phyloP scores from a whole-genome alignment of 2,888 invertebrate genomes.

The Thecophora atra region DNA sequence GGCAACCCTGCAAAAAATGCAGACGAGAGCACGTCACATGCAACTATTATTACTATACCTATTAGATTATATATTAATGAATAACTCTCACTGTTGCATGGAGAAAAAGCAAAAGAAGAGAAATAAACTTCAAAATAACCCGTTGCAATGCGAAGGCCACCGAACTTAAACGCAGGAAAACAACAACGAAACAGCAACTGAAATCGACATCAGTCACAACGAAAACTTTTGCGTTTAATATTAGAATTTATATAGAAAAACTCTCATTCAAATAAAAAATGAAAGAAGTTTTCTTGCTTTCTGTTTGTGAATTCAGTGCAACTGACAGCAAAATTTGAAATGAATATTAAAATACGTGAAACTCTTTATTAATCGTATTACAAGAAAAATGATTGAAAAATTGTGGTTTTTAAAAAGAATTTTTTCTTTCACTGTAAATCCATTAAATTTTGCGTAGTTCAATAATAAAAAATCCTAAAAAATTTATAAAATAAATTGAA shows the following conservation, averaged over 20 bases:
- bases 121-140: neutral
- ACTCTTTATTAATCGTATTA: neutral
- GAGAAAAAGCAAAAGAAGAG: neutral
- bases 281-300: neutral
- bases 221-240: neutral
- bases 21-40: conserved; percentile 21
- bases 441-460: no score
- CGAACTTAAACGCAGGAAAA: neutral
- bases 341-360: neutral
- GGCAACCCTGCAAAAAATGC: neutral
- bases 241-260: conserved; percentile 1
- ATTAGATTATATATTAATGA: no score
- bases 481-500: no score
- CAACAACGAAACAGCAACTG: conserved; percentile 1
- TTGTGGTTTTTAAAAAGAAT: neutral
- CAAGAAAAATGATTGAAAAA: neutral
- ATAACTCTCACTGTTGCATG: neutral
- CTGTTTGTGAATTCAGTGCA: neutral
- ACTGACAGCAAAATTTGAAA: neutral
- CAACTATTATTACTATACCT: no score
- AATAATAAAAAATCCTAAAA: no score
- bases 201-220: neutral
- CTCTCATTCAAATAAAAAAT: neutral
- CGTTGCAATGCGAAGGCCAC: neutral
- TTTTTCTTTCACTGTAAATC: no score